Evolutionary conservation across 2,888 invertebrate genomes (phyloP), one percentile per base, ranked within the genome.

Genomic region (Vesta saturnalis): DNA sequence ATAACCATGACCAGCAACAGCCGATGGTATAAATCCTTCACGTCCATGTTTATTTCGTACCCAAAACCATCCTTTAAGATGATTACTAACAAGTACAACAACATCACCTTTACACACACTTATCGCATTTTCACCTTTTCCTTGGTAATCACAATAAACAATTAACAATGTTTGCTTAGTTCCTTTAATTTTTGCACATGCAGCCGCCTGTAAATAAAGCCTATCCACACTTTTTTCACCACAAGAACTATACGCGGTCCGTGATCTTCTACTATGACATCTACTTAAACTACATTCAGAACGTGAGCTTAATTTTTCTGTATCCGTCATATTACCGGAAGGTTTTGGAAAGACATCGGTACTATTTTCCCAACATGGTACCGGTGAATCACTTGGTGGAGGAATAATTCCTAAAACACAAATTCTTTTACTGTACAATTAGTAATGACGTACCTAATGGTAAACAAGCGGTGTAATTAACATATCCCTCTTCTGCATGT

Each of bases 401-500:
- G 88, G 87, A 80, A 81, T 81, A 59, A 82, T 82, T 46, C 83
- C 83, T 83, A 21, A 16, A 74, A 74, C 10, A 21, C 6, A 8
- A 1, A 12, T 16, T 5, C 30, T 23, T 19, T 30, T 22, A 1
- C 3, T 47, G 1, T 15, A 46, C 6, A 35, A 15, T 23, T 12
- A 6, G 16, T 5, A 62, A 23, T 8, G 49, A 16, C 70, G 74
- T 77, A 82, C 94, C 94, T 59, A 94, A 83, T 1, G 94, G 94
- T 71, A 94, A 81, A 79, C 94, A 94, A 1, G 92, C 90, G 14
- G 89, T 87, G 73, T 93, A 94, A 71, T 90, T 87, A 18, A 94
- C 91, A 77, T 94, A 94, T 0, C 94, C 94, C 81, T 94, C 94
- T 74, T 93, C 91, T 0, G 91, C 93, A 75, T 94, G 94, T 1